These are phyloP conservation scores for Sus scrofa DNA, from an alignment of 2,113 vertebrate genomes.

Conservation along the genomic window DNA sequence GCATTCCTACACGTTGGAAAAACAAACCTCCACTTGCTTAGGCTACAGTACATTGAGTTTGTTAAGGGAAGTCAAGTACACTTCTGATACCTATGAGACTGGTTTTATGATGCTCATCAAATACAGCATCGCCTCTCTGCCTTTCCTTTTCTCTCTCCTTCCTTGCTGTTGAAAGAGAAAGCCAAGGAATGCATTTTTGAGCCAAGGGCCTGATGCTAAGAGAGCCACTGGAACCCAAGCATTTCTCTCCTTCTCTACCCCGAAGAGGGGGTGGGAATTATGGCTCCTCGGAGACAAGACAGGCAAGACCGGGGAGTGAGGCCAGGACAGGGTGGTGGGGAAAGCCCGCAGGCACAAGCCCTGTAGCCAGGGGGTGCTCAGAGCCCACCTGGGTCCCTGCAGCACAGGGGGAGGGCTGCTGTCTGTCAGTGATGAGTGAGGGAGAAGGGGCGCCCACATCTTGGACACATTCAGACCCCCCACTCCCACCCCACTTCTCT, in stretches of 20 bases:
- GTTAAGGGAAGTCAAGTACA: background rate
- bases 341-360: background rate
- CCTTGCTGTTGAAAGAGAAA: background rate
- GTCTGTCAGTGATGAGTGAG: background rate
- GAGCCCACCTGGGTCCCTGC: background rate
- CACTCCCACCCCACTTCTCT: background rate
- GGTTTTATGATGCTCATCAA: background rate
- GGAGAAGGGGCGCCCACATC: fast-evolving
- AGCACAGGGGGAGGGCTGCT: background rate
- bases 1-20: background rate
- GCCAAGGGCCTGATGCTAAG: background rate
- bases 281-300: background rate
- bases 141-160: background rate
- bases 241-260: background rate
- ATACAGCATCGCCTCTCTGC: background rate
- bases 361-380: fast-evolving
- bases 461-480: background rate
- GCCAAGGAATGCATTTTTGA: background rate
- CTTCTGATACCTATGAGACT: background rate
- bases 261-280: background rate
- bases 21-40: background rate
- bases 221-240: background rate
- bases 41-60: background rate
- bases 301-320: background rate
- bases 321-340: background rate